Base-by-base conservation (phyloP, 2,113 vertebrate species). In the Calonectris borealis region DNA sequence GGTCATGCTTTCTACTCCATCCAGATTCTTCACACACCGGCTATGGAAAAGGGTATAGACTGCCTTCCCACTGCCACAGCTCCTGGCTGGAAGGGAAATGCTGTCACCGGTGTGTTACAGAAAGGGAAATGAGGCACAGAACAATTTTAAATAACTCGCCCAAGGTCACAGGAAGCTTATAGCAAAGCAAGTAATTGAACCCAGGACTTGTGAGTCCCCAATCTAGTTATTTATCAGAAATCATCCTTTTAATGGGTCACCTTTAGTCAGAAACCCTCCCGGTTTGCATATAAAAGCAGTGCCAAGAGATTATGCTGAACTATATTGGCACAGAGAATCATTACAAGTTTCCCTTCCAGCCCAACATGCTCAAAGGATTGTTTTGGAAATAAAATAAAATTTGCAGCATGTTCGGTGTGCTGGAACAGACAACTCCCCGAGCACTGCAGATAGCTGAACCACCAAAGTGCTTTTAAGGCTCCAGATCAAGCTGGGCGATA, bases 101-200 rank as follows among this genome's bases (percentile, higher is more conserved):
- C 58, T 90, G 90, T 96, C 93, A 89, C 72, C 1, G 1, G 14
- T 11, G 6, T n/a, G 58, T 54, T 69, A 76, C 77, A 93, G 84
- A 90, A 96, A 93, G 71, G 95, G 92, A 94, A 95, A 80, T 86
- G 90, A 92, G 57, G 90, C 90, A 91, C 90, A 68, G 83, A 88
- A 61, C 76, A 60, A 71, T 71, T 83, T 78, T 79, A 83, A 94
- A 75, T 81, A 86, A 88, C 86, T 94, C 0, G 0, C 16, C 55
- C 94, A 93, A 94, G 86, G 96, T 93, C 86, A 86, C 72, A 92
- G 90, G 92, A 97, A 96, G 85, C 92, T 90, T 76, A 72, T 0
- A 91, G 90, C 58, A 93, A 85, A 85, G 82, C 54, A 69, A 87
- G 79, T 77, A 83, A 92, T 52, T 76, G 90, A 92, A 88, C 76